phyloP scores from a whole-genome alignment of 2,113 vertebrate genomes.

The Planiliza haematocheilus region DNA sequence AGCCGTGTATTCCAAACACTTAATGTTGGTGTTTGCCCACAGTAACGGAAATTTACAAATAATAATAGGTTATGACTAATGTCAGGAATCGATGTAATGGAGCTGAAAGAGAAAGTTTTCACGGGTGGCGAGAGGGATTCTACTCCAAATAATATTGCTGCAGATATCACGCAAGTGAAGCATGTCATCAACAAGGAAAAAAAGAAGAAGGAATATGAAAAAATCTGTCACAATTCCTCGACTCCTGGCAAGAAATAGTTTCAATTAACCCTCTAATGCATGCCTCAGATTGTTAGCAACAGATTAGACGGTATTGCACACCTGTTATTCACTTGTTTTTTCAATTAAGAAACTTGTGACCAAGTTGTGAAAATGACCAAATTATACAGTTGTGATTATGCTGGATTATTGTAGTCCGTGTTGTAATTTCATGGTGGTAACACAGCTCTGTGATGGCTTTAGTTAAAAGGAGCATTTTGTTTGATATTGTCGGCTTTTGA shows the following conservation, averaged over 20 bases:
- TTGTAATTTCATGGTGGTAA: no score
- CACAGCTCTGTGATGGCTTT: neutral
- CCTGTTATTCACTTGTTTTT: no score
- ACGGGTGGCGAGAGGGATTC: neutral
- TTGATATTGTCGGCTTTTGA: neutral
- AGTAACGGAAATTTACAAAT: slow-evolving; percentile 8
- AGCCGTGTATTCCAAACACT: neutral
- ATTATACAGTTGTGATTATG: no score
- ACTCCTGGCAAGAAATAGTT: neutral
- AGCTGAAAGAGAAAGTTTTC: neutral
- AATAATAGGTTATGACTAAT: slow-evolving; percentile 2
- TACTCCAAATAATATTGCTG: neutral
- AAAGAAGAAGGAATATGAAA: neutral
- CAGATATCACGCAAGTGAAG: neutral
- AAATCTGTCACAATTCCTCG: neutral
- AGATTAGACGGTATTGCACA: no score
- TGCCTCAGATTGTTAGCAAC: no score
- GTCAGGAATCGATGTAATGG: neutral
- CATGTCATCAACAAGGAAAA: neutral
- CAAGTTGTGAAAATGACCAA: no score
- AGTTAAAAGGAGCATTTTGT: neutral
- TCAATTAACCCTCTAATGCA: neutral
- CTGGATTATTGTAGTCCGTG: no score
- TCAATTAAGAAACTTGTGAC: no score
- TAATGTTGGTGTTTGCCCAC: slow-evolving; percentile 3